Conservation (phyloP, 2,888 invertebrate species). For the Oxyteleia sp. region DNA sequence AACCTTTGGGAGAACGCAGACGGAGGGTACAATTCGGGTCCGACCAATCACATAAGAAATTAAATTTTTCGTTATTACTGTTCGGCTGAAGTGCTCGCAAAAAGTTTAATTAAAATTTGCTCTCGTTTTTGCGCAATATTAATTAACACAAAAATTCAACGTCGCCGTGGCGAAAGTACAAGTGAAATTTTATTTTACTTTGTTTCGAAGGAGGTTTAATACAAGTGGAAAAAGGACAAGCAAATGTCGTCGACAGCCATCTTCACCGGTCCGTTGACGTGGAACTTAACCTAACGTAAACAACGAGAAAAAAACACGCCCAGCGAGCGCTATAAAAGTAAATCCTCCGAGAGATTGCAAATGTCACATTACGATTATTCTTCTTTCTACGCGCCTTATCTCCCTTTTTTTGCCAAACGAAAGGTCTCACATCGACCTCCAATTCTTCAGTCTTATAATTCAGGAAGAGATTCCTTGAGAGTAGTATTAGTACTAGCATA, state of each 20-base stretch:
- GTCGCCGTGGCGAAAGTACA: background rate
- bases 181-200: slow-evolving; percentile 12
- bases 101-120: slow-evolving; percentile 3
- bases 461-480: background rate
- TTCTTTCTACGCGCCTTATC: slow-evolving; percentile 42
- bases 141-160: background rate
- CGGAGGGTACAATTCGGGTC: background rate
- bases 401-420: slow-evolving; percentile 46
- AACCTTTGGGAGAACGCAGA: slow-evolving; percentile 36
- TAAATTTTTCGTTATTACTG: slow-evolving; percentile 26
- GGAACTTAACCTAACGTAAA: slow-evolving; percentile 30
- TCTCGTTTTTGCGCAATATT: background rate
- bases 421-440: slow-evolving; percentile 45
- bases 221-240: slow-evolving; percentile 30
- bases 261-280: slow-evolving; percentile 33
- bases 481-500: no score
- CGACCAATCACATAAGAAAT: slow-evolving; percentile 31
- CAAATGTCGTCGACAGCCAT: slow-evolving; percentile 36
- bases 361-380: slow-evolving; percentile 64
- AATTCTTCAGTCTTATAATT: slow-evolving; percentile 15
- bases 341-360: slow-evolving; percentile 56
- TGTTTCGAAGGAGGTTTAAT: slow-evolving; percentile 6
- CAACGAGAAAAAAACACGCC: slow-evolving; percentile 29
- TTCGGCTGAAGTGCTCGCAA: background rate
- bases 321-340: slow-evolving; percentile 36